These are phyloP conservation scores for Galaxea fascicularis DNA, from an alignment of 92 coral and sea anemone species.

Conservation along the genomic window DNA sequence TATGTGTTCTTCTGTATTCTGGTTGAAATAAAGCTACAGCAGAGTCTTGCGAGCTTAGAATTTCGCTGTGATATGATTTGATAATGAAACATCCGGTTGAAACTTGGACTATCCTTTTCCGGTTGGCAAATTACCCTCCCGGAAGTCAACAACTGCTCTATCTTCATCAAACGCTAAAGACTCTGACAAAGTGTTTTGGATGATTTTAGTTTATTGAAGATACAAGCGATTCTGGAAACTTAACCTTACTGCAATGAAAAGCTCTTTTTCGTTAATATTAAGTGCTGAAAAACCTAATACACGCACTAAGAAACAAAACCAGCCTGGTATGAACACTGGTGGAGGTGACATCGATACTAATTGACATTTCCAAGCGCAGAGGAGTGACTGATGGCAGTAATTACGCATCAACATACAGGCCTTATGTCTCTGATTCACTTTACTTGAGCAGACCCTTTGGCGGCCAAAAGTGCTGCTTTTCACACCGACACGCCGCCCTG, in stretches of 20 bases:
- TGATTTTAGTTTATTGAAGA: not conserved
- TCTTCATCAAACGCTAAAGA: not conserved
- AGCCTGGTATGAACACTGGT: not conserved
- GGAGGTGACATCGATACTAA: slow-evolving; percentile 16
- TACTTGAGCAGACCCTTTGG: slow-evolving; percentile 18
- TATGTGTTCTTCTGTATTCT: not conserved
- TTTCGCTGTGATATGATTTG: not conserved
- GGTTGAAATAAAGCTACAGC: not conserved
- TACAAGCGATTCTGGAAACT: not conserved
- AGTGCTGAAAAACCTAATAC: not conserved
- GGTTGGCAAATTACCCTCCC: slow-evolving; percentile 10
- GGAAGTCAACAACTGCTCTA: slow-evolving; percentile 10
- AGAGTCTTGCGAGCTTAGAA: not conserved
- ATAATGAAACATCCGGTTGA: slow-evolving; percentile 3
- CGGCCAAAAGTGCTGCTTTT: slow-evolving; percentile 34
- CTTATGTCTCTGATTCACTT: slow-evolving; percentile 1
- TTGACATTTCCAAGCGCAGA: slow-evolving; percentile 22
- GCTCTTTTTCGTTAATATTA: not conserved
- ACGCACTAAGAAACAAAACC: not conserved
- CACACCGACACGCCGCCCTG: slow-evolving; percentile 34
- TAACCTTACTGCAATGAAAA: not conserved
- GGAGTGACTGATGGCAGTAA: slow-evolving; percentile 27
- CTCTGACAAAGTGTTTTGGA: not conserved
- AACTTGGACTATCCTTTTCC: slow-evolving; percentile 30
- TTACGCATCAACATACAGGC: slow-evolving; percentile 36